Evolutionary conservation across 1,140 invertebrate genomes (phyloP).

Genomic region (Drosophila kikkawai): DNA sequence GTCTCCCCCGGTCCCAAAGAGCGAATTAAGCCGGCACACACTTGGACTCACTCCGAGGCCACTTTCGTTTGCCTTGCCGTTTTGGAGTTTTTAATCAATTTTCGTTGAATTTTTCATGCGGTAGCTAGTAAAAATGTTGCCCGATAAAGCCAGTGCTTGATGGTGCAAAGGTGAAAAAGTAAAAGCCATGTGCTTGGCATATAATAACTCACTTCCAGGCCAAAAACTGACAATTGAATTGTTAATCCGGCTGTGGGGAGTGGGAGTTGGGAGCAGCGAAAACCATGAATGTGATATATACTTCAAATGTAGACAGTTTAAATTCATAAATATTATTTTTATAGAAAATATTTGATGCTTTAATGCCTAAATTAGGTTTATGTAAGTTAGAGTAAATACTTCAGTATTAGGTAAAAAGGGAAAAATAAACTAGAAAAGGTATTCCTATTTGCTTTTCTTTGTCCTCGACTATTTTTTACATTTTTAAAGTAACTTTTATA

Average conservation of each 20-base stretch:
- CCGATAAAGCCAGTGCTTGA: constrained; percentile 51
- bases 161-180: constrained; percentile 59
- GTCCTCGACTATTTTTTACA: too few relatives aligned
- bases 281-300: background rate
- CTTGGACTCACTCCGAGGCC: constrained; percentile 12
- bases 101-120: constrained; percentile 80
- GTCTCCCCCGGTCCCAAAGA: constrained; percentile 33
- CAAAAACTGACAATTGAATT: constrained; percentile 63
- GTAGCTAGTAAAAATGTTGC: constrained; percentile 68
- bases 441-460: too few relatives aligned
- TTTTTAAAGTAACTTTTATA: background rate
- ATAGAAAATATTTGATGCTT: too few relatives aligned
- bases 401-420: too few relatives aligned
- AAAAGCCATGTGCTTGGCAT: constrained; percentile 59
- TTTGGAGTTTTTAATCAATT: constrained; percentile 82
- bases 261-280: background rate
- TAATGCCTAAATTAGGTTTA: background rate
- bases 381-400: too few relatives aligned
- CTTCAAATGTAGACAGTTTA: background rate
- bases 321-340: background rate
- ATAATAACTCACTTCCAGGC: constrained; percentile 61
- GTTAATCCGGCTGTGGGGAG: constrained; percentile 9
- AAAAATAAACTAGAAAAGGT: too few relatives aligned
- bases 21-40: constrained; percentile 63
- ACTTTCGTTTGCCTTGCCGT: constrained; percentile 44